These are phyloP conservation scores for Crotalus viridis DNA, from an alignment of 2,113 vertebrate species.

Conservation along the genomic window DNA sequence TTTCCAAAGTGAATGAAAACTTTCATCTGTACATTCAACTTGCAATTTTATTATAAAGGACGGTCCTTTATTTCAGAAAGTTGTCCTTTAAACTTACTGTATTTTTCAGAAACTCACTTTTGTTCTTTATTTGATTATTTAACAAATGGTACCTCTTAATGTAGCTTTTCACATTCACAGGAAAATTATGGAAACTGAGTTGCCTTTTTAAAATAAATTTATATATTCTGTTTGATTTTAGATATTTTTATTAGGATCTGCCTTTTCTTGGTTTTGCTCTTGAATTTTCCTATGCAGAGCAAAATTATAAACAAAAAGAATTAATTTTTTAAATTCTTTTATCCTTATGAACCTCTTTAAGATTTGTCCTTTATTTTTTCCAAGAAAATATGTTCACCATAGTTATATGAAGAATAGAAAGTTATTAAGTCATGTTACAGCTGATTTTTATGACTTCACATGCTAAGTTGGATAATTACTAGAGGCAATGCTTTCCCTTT, in stretches of 20 bases:
- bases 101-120: background rate
- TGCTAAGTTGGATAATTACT: background rate
- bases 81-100: background rate
- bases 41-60: background rate
- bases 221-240: background rate
- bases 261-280: background rate
- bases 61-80: background rate
- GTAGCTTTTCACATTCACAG: background rate
- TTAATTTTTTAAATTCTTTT: background rate
- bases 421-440: background rate
- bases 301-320: background rate
- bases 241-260: background rate
- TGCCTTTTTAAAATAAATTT: background rate
- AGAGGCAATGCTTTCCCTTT: background rate
- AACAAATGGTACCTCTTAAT: background rate
- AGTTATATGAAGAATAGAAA: background rate
- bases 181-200: background rate
- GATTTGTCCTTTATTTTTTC: background rate
- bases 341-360: background rate
- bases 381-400: background rate
- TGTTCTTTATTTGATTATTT: background rate
- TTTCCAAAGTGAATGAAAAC: background rate
- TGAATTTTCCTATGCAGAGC: background rate
- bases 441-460: background rate
- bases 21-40: background rate